Evolutionary conservation across 2,888 invertebrate genomes (phyloP), one percentile per base, ranked within the genome.

Genomic region (Alcis repandata): DNA sequence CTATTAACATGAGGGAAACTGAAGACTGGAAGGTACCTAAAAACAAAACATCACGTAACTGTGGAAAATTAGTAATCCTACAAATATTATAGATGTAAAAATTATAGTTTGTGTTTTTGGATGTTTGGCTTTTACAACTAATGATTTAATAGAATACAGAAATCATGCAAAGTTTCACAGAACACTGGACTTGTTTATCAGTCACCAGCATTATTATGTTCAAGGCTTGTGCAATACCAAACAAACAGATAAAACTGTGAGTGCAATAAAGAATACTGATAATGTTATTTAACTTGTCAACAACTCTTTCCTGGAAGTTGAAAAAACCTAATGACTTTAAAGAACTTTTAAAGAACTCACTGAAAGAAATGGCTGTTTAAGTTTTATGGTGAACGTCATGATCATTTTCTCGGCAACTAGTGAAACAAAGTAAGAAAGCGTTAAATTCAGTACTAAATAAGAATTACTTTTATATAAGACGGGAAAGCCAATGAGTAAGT

Each of bases 181-280:
- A 46, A 54, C 62, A 54, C 17, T 59, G 59, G 49, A 63, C 61
- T 53, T 62, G 45, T 63, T 57, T 68, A 68, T 68, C 68, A 68
- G 63, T 66, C 43, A 53, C 59, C 57, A 60, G 58, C 57, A 57
- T 56, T 32, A 52, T 60, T 45, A 22, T 20, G 57, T 54, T 57
- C 51, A 57, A 45, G 48, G 63, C 36, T 63, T 57, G 65, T 53
- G 68, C 58, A 66, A 57, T 38, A 49, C 20, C 0, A 40, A 51
- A 54, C 49, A 33, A 51, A 51, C 36, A 59, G 49, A 22, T 41
- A 49, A 41, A 48, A 48, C 53, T 15, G 15, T 54, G 27, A 32
- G 36, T 51, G 60, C 32, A 59, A 51, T 15, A 22, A 46, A 63
- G 48, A 63, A 43, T 32, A 43, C n/a, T 17, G 32, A 32, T 43